Base-by-base conservation (phyloP, 2,888 invertebrate species). In the Liodrosophila aerea region DNA sequence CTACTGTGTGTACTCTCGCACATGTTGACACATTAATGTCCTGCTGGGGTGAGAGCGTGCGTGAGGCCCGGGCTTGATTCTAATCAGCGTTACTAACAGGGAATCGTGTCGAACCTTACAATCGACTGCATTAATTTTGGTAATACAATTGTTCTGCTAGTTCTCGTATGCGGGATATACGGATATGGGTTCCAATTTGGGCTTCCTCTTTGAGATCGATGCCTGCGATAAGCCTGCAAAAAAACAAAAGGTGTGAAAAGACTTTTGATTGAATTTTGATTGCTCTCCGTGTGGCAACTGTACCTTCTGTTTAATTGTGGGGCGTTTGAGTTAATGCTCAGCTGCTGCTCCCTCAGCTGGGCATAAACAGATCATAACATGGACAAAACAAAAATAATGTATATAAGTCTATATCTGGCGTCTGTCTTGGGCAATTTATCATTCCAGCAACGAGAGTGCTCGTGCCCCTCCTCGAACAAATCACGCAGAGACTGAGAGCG, bases 11-110 rank as follows among this genome's bases (percentile, higher is more conserved):
- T 34, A 2, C 11, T 41, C 47, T 77, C 80, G 81, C 65, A 84
- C 81, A 84, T 82, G 82, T 77, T 82, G 86, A 85, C 86, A 82
- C 86, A 82, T 82, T 82, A 82, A 82, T 82, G 81, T 76, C 65
- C 22, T 27, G 22, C 7, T 11, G 18, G 27, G n/a, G 11, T 30
- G n/a, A 2, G 9, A 36, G 47, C 49, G 84, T 83, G 81, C 84
- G 80, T 85, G 84, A 63, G 81, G 66, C 68, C 73, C 31, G 59
- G 64, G 70, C 61, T 39, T 64, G 82, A 82, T 82, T 73, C 58
- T 85, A 86, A 82, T 82, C 82, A 63, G 76, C 82, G 77, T 81
- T 72, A 76, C 82, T 82, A 82, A 82, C 84, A 85, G 70, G 22
- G 86, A 84, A 85, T 84, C 74, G 86, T 77, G 74, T 76, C 63